Evolutionary conservation across 1,140 invertebrate genomes (phyloP).

Genomic region (Oedothorax gibbosus): DNA sequence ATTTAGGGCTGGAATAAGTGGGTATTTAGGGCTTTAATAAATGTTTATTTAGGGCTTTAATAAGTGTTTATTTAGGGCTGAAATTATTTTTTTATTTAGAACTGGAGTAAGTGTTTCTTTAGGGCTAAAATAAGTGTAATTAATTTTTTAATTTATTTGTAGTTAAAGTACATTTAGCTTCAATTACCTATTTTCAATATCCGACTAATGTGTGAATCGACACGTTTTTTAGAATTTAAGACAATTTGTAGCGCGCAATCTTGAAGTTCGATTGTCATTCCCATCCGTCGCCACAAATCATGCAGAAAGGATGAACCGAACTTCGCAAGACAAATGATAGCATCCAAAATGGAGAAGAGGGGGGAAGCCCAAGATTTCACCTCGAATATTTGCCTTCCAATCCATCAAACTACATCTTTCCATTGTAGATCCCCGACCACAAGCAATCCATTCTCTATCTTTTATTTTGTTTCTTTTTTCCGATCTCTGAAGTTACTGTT

Average conservation of each 20-base stretch:
- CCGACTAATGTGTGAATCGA: no score
- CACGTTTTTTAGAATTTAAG: no score
- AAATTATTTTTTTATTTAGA: no score
- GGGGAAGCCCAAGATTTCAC: slow-evolving; percentile 47
- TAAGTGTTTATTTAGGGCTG: no score
- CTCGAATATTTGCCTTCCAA: slow-evolving; percentile 59
- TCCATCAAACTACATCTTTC: slow-evolving; percentile 59
- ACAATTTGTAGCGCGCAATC: slow-evolving; percentile 35
- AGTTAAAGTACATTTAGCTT: no score
- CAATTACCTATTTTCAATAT: no score
- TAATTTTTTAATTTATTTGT: no score
- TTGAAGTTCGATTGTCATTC: slow-evolving; percentile 50
- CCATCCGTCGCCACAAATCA: slow-evolving; percentile 48
- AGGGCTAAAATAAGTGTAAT: no score
- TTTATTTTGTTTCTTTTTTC: slow-evolving; percentile 36
- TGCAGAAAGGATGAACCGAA: slow-evolving; percentile 25
- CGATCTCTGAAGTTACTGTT: slow-evolving; percentile 52
- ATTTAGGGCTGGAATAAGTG: no score
- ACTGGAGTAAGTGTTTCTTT: no score
- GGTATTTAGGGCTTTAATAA: no score
- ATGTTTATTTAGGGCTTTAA: no score
- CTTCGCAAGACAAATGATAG: slow-evolving; percentile 33
- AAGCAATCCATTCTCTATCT: slow-evolving; percentile 42
- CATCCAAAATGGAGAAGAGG: slow-evolving; percentile 25
- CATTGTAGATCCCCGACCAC: slow-evolving; percentile 51